Percentiles rank a stretch among this genome's conserved stretches.
These are phyloP conservation scores for Dipodomys spectabilis DNA, from an alignment of 2,113 vertebrate genomes.

Conservation along the genomic window DNA sequence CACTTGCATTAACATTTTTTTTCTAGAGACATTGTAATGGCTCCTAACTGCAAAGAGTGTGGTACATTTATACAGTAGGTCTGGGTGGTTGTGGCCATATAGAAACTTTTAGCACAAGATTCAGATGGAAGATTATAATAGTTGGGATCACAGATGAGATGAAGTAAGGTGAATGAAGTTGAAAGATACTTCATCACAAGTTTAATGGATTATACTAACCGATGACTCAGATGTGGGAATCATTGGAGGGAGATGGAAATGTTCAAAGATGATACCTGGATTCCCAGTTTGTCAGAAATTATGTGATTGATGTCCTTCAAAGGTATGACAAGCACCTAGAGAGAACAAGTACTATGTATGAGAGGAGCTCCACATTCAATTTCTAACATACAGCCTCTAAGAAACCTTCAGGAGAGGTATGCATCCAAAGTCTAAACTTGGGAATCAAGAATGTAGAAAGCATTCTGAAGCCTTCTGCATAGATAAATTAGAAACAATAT, in stretches of 20 bases:
- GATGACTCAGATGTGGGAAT: not conserved
- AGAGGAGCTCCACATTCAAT: not conserved
- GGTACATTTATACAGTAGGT: not conserved
- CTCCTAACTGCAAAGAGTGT: not conserved
- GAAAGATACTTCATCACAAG: slow-evolving; percentile 23
- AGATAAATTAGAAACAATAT: not conserved
- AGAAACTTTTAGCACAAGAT: slow-evolving; percentile 24
- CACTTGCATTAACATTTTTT: not conserved
- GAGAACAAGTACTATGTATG: not conserved
- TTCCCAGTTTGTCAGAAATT: not conserved
- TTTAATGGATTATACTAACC: not conserved
- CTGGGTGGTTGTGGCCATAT: not conserved
- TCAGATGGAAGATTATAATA: not conserved
- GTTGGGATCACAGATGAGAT: not conserved
- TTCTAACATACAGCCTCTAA: not conserved
- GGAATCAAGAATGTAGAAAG: not conserved
- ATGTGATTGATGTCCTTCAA: not conserved
- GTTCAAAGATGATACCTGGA: not conserved
- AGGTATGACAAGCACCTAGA: not conserved
- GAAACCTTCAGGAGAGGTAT: not conserved
- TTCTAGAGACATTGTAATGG: not conserved
- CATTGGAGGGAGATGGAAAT: not conserved
- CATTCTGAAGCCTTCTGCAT: not conserved
- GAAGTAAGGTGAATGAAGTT: not conserved
- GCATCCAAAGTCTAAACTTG: not conserved